These are phyloP conservation scores for Crepidodera aurea DNA, from an alignment of 2,888 invertebrate genomes.

Conservation along the genomic window DNA sequence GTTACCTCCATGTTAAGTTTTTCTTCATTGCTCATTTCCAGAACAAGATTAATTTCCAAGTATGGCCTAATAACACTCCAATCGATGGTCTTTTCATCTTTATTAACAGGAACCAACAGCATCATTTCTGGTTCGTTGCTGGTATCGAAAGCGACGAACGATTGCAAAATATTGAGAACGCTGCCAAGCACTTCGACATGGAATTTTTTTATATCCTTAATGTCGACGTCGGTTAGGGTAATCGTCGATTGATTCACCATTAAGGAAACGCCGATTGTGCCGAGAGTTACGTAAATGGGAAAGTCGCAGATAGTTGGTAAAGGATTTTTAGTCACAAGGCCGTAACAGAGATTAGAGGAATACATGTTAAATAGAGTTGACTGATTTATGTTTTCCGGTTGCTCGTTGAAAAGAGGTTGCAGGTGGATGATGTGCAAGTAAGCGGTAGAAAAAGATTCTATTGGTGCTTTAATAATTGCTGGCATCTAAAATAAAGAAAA, in stretches of 20 bases:
- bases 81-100: constrained; percentile 64
- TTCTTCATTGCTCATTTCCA: constrained; percentile 63
- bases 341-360: constrained; percentile 65
- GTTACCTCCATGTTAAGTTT: constrained; percentile 64
- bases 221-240: constrained; percentile 61
- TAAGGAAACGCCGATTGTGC: constrained; percentile 66
- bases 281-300: constrained; percentile 76
- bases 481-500: constrained; percentile 51
- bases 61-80: constrained; percentile 67
- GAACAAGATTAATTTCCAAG: constrained; percentile 58
- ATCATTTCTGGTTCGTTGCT: constrained; percentile 62
- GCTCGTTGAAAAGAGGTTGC: constrained; percentile 63
- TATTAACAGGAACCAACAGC: constrained; percentile 63
- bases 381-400: constrained; percentile 62
- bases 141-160: constrained; percentile 66
- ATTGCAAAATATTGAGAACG: constrained; percentile 70
- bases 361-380: constrained; percentile 67
- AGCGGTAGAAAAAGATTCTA: constrained; percentile 50
- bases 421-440: constrained; percentile 69
- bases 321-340: constrained; percentile 68
- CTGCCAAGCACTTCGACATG: constrained; percentile 79
- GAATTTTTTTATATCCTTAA: constrained; percentile 68
- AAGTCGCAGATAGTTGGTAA: constrained; percentile 73
- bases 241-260: constrained; percentile 63
- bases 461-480: constrained; percentile 48